Evolutionary conservation across 2,113 vertebrate genomes (phyloP), one percentile per base, ranked within the genome.

Genomic region (Jaculus jaculus): DNA sequence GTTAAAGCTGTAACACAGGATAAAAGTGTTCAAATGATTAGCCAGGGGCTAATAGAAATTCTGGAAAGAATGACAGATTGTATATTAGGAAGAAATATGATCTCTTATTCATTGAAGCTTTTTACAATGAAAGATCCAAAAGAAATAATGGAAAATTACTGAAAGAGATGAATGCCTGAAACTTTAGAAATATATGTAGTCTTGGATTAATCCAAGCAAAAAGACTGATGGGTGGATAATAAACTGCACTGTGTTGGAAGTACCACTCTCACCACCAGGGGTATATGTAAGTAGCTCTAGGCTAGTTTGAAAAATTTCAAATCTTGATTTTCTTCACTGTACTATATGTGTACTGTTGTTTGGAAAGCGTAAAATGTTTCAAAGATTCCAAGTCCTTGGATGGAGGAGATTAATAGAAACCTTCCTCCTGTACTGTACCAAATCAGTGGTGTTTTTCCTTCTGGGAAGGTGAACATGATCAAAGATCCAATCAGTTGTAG

Each of bases 41-140:
- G 98, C 98, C 97, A 97, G 98, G 93, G 97, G 98, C 98, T 98
- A 97, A 97, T 92, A 96, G 97, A 96, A 98, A 97, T 97, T 97
- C 96, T 96, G 94, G 95, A 94, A 97, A 97, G 97, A 98, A 96
- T 98, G 98, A 98, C 97, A 98, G 97, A 97, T 98, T 98, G 94
- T 91, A 61, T 98, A 97, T 97, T 97, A 96, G 92, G 75, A 95
- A 93, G 98, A 98, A 98, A 98, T 97, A 93, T 96, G 98, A 98
- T 94, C 96, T 98, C 84, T 97, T 96, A 97, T 97, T 97, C 98
- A 98, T 96, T 84, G 92, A 97, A 97, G 97, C 94, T 96, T 97
- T 98, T 91, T 97, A 95, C 90, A 97, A 80, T 96, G 89, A 95
- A 97, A 93, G 89, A 94, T 97, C 94, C 78, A 93, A 95, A 96